Percentiles rank a stretch among this genome's conserved stretches.
phyloP scores from a whole-genome alignment of 2,888 invertebrate species.

The Euphydryas editha region DNA sequence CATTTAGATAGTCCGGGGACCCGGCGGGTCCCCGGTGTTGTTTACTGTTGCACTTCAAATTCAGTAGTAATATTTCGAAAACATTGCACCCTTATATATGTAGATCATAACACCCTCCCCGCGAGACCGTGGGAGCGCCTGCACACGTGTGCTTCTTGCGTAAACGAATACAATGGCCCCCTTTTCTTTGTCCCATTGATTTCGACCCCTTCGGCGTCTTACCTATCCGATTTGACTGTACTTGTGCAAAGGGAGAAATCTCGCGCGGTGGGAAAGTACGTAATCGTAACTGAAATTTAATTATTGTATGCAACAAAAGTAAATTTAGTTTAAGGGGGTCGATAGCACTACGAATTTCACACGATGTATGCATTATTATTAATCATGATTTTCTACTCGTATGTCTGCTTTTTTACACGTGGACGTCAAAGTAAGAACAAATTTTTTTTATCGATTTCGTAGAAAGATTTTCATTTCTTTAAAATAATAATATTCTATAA shows the following conservation, averaged over 20 bases:
- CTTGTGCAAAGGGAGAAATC: slow-evolving; percentile 72
- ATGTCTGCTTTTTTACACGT: neutral
- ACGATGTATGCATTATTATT: slow-evolving; percentile 53
- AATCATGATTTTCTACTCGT: neutral
- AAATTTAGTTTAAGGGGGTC: slow-evolving; percentile 67
- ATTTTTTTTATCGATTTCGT: too few species aligned
- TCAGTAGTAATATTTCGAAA: slow-evolving; percentile 64
- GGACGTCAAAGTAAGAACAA: neutral
- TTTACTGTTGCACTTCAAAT: slow-evolving; percentile 59
- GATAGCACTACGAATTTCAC: slow-evolving; percentile 69
- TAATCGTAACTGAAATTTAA: slow-evolving; percentile 75
- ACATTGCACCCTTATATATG: slow-evolving; percentile 65
- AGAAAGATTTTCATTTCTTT: too few species aligned
- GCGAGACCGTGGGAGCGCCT: slow-evolving; percentile 71
- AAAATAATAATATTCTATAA: neutral
- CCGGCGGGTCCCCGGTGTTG: slow-evolving; percentile 65
- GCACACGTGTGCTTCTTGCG: slow-evolving; percentile 79
- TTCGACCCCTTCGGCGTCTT: slow-evolving; percentile 78
- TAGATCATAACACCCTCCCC: slow-evolving; percentile 62
- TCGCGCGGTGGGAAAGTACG: slow-evolving; percentile 75
- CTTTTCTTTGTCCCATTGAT: slow-evolving; percentile 75
- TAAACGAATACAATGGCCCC: slow-evolving; percentile 73
- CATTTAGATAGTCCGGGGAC: slow-evolving; percentile 53
- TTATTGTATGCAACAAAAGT: slow-evolving; percentile 69
- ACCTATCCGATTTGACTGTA: slow-evolving; percentile 78